Evolutionary conservation across 2,797 vertebrate species (phyloP), one percentile per base, ranked within the genome.

Genomic region (Pipistrellus pipistrellus): DNA sequence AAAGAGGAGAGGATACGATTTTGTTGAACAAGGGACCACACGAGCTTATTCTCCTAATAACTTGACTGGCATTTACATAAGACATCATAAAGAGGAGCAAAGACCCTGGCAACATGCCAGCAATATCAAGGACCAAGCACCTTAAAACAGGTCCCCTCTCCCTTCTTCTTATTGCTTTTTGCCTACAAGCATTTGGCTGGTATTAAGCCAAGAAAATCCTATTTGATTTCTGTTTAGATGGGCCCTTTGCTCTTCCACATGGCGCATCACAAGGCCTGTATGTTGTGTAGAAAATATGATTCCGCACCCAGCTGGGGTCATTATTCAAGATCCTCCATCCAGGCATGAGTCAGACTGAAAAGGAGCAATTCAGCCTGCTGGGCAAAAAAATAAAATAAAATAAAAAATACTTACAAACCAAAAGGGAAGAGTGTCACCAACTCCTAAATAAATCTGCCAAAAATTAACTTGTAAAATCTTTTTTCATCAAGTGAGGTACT

Each of bases 311-410:
- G 13, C n/a, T 86, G 46, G 57, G 71, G 66, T 85, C 68, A 71
- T 93, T 92, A 81, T 94, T 94, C 81, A 93, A 89, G 72, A 89
- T 89, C 68, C 23, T 80, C 73, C 51, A 75, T 90, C 84, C 68
- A 96, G 69, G 57, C 46, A 41, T 90, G 90, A 94, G 82, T 95
- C 93, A 95, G 91, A 66, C 21, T 78, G 44, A 87, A 57, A 91
- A 93, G 66, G 62, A 93, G 41, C 73, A 87, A 95, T 27, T 95
- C 84, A 80, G 44, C 12, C 81, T 90, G 17, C 35, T 85, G 71
- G 57, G 27, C 57, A 57, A 71, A 80, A 59, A 27, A 27, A 25
- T 21, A 2, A 82, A 53, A 38, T 55, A 71, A 80, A 85, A 32
- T 48, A 71, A 76, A 85, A 59, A 46, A 44, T 53, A 12, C 27